A percentile compares a stretch with the other conserved stretches of the same genome.
Conservation (phyloP, 2,797 vertebrate species). For the Balearica regulorum region DNA sequence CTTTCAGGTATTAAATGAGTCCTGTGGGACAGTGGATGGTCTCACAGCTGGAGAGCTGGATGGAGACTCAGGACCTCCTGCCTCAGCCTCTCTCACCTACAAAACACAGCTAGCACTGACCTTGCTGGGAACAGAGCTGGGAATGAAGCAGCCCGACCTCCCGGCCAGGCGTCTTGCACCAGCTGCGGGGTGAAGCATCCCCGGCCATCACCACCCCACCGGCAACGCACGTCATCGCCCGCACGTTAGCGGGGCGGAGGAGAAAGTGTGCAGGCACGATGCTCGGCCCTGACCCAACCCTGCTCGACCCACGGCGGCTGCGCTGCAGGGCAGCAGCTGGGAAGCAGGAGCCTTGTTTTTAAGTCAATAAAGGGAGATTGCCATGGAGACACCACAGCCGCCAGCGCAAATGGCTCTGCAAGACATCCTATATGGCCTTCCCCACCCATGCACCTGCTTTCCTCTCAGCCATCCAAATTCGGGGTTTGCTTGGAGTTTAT, state of each 20-base stretch:
- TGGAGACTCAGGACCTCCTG: not conserved
- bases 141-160: not conserved
- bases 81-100: not conserved
- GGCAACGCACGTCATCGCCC: accelerated
- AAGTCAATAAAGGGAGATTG: not conserved
- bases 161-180: not conserved
- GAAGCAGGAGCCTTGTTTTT: not conserved
- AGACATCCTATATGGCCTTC: not conserved
- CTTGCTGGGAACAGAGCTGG: accelerated
- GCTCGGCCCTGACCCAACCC: not conserved
- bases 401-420: accelerated
- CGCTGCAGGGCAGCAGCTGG: not conserved
- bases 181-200: not conserved
- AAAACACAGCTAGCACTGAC: not conserved
- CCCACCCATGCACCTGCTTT: not conserved
- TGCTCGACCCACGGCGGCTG: accelerated
- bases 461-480: accelerated
- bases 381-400: not conserved
- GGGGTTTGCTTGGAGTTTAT: not conserved
- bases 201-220: accelerated
- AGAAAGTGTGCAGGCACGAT: accelerated
- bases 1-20: not conserved
- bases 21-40: not conserved
- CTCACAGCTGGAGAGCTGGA: too few species aligned
- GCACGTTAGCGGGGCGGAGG: accelerated